These are phyloP conservation scores for Leptobrachium ailaonicum DNA, from an alignment of 2,113 vertebrate genomes.

Conservation along the genomic window DNA sequence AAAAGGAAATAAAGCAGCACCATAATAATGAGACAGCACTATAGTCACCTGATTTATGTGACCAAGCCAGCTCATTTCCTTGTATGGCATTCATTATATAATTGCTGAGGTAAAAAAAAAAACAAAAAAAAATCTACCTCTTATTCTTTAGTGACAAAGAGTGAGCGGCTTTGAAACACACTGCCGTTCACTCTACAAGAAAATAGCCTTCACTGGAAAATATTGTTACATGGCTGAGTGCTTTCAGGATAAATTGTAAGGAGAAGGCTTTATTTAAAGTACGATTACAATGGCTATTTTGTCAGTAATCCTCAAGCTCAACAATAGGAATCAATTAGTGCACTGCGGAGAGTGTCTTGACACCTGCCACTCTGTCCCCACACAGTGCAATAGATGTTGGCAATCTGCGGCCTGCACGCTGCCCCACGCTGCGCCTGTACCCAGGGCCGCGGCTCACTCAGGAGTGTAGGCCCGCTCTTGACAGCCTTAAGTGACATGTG, in stretches of 20 bases:
- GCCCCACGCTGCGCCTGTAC: constrained; percentile 39
- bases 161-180: background rate
- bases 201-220: background rate
- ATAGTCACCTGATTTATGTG: constrained; percentile 6
- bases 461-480: constrained; percentile 33
- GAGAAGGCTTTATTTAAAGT: constrained; percentile 16
- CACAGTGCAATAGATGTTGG: constrained; percentile 39
- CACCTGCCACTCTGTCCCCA: constrained; percentile 47
- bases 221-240: background rate
- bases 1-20: constrained; percentile 1
- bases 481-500: constrained; percentile 44
- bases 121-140: background rate
- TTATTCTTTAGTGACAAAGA: background rate
- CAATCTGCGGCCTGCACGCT: constrained; percentile 17
- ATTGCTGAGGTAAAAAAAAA: background rate
- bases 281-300: constrained; percentile 29
- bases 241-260: background rate
- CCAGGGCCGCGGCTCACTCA: constrained; percentile 23
- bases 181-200: background rate
- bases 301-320: constrained; percentile 32
- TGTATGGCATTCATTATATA: background rate
- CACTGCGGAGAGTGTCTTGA: constrained; percentile 28
- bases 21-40: background rate
- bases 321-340: constrained; percentile 44
- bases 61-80: background rate